Evolutionary conservation across 2,888 invertebrate genomes (phyloP).

Genomic region (Antheraea assamensis): DNA sequence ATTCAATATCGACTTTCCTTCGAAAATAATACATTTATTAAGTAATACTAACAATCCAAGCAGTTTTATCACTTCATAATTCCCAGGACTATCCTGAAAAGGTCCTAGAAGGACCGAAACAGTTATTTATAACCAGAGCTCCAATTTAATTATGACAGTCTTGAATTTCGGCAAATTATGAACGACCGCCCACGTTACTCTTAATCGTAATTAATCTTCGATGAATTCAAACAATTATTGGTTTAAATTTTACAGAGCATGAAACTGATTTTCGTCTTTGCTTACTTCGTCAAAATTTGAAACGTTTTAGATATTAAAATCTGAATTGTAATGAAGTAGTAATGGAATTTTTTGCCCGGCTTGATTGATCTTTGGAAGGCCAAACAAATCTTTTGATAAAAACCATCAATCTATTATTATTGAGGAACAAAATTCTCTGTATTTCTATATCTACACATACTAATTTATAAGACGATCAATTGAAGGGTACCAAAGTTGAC

Average conservation of each 20-base stretch:
- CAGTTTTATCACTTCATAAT: not conserved
- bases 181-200: constrained; percentile 3
- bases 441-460: no score
- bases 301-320: not conserved
- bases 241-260: not conserved
- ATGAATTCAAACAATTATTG: not conserved
- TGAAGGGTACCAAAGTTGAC: no score
- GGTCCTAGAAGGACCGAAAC: not conserved
- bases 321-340: not conserved
- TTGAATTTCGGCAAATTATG: not conserved
- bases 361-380: not conserved
- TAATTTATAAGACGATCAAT: no score
- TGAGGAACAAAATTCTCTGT: not conserved
- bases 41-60: not conserved
- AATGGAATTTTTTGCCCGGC: not conserved
- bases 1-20: not conserved
- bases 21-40: not conserved
- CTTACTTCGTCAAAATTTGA: not conserved
- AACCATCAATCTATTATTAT: not conserved
- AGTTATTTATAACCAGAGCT: constrained; percentile 4
- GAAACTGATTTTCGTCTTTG: not conserved
- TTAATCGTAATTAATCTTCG: not conserved
- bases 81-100: not conserved
- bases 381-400: not conserved
- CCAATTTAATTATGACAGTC: not conserved